These are phyloP conservation scores for Clarias gariepinus DNA, from an alignment of 2,113 vertebrate genomes.

Conservation along the genomic window DNA sequence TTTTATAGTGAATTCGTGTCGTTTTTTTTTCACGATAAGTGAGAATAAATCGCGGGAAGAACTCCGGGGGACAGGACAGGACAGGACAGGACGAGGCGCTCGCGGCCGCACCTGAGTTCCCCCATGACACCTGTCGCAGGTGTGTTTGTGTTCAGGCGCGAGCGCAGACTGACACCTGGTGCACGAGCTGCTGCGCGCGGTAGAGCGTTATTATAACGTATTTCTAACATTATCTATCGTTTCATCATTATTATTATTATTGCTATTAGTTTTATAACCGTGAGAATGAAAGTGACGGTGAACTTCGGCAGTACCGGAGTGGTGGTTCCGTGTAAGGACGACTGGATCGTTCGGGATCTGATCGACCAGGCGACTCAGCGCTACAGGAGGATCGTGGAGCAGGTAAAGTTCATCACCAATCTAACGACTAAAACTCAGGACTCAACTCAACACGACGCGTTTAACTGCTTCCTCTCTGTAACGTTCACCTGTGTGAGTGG, in stretches of 20 bases:
- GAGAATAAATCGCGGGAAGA: background rate
- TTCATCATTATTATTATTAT: background rate
- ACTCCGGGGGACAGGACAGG: background rate
- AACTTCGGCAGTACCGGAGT: constrained; percentile 83
- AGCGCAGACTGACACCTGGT: background rate
- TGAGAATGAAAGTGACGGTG: constrained; percentile 88
- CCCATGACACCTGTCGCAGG: constrained; percentile 70
- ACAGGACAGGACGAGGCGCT: no score
- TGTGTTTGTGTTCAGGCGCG: background rate
- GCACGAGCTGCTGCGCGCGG: background rate
- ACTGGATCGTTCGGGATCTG: constrained; percentile 82
- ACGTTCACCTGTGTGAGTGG: background rate
- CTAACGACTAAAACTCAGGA: background rate
- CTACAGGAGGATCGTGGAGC: constrained; percentile 80
- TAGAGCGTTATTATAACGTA: background rate
- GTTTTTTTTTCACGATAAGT: background rate
- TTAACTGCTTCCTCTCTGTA: background rate
- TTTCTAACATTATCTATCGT: accelerated
- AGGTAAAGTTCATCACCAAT: constrained; percentile 68
- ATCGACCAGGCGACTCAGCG: constrained; percentile 86
- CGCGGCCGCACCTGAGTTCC: constrained; percentile 44
- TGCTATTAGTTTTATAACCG: accelerated
- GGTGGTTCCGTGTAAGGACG: constrained; percentile 87
- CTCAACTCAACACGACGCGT: background rate
- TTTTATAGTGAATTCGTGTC: background rate